A percentile compares a stretch with the other conserved stretches of the same genome.
Conservation (phyloP, 2,797 vertebrate genomes). For the Chromis chromis region DNA sequence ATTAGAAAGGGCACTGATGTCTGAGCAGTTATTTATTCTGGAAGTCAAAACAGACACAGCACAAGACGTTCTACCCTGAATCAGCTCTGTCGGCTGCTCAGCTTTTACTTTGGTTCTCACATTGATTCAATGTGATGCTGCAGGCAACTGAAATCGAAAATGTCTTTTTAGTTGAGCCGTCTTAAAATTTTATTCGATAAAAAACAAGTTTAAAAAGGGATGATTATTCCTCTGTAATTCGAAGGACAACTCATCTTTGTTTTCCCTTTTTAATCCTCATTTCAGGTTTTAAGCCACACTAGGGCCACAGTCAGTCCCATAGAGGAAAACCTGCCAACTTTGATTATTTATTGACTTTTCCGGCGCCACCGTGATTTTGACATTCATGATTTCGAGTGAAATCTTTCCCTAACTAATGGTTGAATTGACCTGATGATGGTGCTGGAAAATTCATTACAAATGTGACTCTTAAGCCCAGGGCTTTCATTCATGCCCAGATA, state of each 20-base stretch:
- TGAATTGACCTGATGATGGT: neutral
- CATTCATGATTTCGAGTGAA: neutral
- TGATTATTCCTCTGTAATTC: constrained; percentile 7
- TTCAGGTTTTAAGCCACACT: neutral
- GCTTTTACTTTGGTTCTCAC: constrained; percentile 14
- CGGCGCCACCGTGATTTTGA: neutral
- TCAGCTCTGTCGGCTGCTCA: constrained; percentile 16
- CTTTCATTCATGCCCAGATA: no score
- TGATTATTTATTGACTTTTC: neutral
- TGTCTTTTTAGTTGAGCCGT: neutral
- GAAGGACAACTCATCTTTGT: neutral
- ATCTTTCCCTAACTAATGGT: neutral
- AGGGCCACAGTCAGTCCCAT: no score
- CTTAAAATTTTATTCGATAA: constrained; percentile 27
- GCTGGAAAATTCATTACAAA: no score
- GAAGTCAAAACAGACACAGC: constrained; percentile 2
- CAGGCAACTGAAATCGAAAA: constrained; percentile 9
- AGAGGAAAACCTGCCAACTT: neutral
- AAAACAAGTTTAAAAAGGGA: constrained; percentile 11
- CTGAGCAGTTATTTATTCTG: neutral
- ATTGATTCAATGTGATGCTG: constrained; percentile 29
- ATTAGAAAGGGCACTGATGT: no score
- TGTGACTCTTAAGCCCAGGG: no score
- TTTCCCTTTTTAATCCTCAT: neutral
- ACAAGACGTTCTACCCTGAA: constrained; percentile 3